These are phyloP conservation scores for Rafetus swinhoei DNA, from an alignment of 2,113 vertebrate species.

Conservation along the genomic window DNA sequence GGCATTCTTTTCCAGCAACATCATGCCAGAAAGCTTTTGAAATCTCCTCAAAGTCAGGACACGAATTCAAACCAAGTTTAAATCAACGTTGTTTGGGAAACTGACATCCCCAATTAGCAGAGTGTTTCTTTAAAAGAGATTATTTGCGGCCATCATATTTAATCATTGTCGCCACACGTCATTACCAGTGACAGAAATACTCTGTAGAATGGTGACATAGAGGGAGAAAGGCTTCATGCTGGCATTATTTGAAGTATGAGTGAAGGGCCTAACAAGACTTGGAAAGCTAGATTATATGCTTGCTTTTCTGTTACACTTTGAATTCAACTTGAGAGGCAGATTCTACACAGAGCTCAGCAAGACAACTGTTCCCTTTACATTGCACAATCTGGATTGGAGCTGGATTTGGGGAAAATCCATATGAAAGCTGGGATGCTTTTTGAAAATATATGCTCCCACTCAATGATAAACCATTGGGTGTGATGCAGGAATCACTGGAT, in stretches of 20 bases:
- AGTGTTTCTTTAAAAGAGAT: neutral
- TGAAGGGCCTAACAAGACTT: neutral
- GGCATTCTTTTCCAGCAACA: slow-evolving; percentile 75
- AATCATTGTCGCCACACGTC: neutral
- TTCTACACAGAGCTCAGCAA: neutral
- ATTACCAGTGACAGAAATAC: slow-evolving; percentile 6
- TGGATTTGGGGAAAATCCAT: neutral
- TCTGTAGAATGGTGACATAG: neutral
- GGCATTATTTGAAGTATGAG: neutral
- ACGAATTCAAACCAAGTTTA: slow-evolving; percentile 29
- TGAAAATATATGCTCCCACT: neutral
- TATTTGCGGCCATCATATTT: neutral
- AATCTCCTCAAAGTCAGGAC: slow-evolving; percentile 66
- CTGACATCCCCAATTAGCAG: slow-evolving; percentile 28
- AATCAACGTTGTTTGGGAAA: slow-evolving; percentile 55
- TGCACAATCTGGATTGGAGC: neutral
- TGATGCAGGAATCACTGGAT: neutral
- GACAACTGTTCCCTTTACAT: neutral
- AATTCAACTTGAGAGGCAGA: neutral
- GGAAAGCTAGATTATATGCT: neutral
- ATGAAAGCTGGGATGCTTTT: neutral
- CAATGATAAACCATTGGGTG: too few species aligned
- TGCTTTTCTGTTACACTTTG: slow-evolving; percentile 2
- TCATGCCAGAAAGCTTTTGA: slow-evolving; percentile 64
- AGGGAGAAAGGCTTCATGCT: slow-evolving; percentile 4